Conservation (phyloP, 2,797 vertebrate genomes). For the Neomorphus geoffroyi region DNA sequence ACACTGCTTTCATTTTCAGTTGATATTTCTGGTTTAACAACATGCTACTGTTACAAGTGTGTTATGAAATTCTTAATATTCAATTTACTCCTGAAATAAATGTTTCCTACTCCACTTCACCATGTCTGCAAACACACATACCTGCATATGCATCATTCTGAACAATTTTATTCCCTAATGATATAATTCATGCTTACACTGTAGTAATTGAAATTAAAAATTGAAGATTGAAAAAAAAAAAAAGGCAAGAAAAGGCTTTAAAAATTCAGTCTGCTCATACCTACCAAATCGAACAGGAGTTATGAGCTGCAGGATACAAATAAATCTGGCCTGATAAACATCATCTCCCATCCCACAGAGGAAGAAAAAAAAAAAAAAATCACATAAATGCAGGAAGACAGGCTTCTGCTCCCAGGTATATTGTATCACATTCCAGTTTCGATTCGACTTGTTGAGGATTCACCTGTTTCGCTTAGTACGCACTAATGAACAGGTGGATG, state of each 20-base stretch:
- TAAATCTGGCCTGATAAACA: not conserved
- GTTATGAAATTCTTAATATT: not conserved
- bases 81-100: not conserved
- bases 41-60: not conserved
- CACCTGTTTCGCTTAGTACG: constrained; percentile 81
- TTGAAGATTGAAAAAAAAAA: not conserved
- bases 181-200: not conserved
- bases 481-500: constrained; percentile 83
- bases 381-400: not conserved
- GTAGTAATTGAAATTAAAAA: not conserved
- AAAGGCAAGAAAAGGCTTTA: not conserved
- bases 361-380: not conserved
- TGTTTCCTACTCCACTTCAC: not conserved
- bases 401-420: constrained; percentile 60
- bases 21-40: not conserved
- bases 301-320: not conserved
- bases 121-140: not conserved
- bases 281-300: not conserved
- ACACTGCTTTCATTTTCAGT: not conserved
- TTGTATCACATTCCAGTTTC: constrained; percentile 75
- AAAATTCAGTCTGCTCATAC: not conserved
- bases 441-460: constrained; percentile 75
- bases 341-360: not conserved
- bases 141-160: not conserved
- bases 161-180: not conserved